Percentiles rank a stretch among this genome's conserved stretches.
Conservation (phyloP, 1,140 invertebrate species). For the Tachypleus tridentatus region DNA sequence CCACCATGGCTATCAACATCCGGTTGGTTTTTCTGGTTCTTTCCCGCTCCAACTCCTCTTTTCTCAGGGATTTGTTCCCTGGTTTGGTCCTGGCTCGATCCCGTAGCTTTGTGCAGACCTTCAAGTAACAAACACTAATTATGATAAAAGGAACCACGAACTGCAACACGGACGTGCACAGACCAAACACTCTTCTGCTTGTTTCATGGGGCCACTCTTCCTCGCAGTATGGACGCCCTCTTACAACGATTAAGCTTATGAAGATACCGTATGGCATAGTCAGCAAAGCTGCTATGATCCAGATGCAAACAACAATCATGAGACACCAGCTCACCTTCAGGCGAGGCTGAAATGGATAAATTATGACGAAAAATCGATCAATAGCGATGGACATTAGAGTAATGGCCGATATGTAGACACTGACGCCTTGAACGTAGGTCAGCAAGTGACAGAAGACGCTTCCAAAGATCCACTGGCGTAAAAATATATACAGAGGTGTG, state of each 20-base stretch:
- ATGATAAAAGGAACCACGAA: slow-evolving; percentile 89
- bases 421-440: slow-evolving; percentile 79
- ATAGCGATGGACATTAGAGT: slow-evolving; percentile 93
- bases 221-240: slow-evolving; percentile 48
- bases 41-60: slow-evolving; percentile 27
- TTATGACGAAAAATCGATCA: slow-evolving; percentile 92
- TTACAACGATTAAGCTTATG: slow-evolving; percentile 39
- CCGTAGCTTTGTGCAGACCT: slow-evolving; percentile 76
- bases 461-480: slow-evolving; percentile 84
- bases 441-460: slow-evolving; percentile 75
- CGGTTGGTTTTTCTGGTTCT: slow-evolving; percentile 31
- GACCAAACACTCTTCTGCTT: slow-evolving; percentile 58
- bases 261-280: slow-evolving; percentile 89
- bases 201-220: slow-evolving; percentile 76
- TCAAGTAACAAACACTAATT: slow-evolving; percentile 85
- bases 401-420: slow-evolving; percentile 91
- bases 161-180: slow-evolving; percentile 72
- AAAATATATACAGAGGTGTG: slow-evolving; percentile 80
- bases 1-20: slow-evolving; percentile 37
- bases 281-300: slow-evolving; percentile 71
- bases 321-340: slow-evolving; percentile 77
- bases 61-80: slow-evolving; percentile 53
- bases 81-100: slow-evolving; percentile 63
- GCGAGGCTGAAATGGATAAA: slow-evolving; percentile 82
- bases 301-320: slow-evolving; percentile 72